Conservation (phyloP, 30 jellyfish, hydroid and myxozoan genomes). For the Hydractinia symbiolongicarpus region DNA sequence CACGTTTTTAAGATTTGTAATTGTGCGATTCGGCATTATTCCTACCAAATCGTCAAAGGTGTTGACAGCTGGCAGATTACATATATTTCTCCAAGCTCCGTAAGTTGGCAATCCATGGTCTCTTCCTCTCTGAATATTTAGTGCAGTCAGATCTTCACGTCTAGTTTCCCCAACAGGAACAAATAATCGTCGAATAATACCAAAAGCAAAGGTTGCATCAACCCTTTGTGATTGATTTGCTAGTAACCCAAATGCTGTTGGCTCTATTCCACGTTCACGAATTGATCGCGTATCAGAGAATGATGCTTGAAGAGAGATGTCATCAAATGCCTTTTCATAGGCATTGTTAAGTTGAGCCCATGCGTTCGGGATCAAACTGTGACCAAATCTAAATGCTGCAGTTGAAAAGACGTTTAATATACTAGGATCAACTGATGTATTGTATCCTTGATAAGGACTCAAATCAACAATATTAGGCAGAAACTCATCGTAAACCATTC, state of each 20-base stretch:
- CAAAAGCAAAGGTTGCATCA: conserved; percentile 14
- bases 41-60: neutral
- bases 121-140: too few relatives aligned
- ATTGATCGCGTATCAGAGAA: neutral
- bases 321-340: neutral
- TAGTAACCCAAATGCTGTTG: neutral
- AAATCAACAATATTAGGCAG: conserved; percentile 3
- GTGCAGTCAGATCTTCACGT: too few relatives aligned
- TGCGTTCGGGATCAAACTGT: neutral
- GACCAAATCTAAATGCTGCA: too few relatives aligned
- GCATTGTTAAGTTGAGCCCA: conserved; percentile 1
- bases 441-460: conserved; percentile 28
- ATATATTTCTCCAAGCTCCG: neutral
- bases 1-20: too few relatives aligned
- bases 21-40: neutral
- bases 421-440: conserved; percentile 18
- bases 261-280: neutral
- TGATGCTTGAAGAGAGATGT: neutral
- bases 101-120: too few relatives aligned
- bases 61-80: neutral
- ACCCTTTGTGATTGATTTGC: conserved; percentile 24
- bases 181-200: conserved; percentile 17
- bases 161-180: too few relatives aligned
- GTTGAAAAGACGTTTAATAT: neutral
- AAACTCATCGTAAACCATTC: conserved; percentile 20